Evolutionary conservation across 2,888 invertebrate genomes (phyloP).

Genomic region (Acronicta leporina): DNA sequence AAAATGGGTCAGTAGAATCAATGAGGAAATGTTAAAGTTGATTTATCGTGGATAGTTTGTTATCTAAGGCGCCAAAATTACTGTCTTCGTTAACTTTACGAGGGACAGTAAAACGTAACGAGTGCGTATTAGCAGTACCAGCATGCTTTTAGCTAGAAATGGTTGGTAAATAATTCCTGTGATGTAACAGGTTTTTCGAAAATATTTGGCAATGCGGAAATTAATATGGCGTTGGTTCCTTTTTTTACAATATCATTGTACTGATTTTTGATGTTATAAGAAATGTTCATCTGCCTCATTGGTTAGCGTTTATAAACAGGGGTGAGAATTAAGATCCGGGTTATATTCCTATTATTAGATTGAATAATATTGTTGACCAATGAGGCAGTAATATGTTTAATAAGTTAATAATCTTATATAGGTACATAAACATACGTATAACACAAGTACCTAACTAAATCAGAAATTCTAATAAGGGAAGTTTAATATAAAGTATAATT

Average conservation of each 20-base stretch:
- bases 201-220: slow-evolving; percentile 27
- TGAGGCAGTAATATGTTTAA: too few species aligned
- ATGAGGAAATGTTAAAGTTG: slow-evolving; percentile 74
- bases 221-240: slow-evolving; percentile 1
- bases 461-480: too few species aligned
- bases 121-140: slow-evolving; percentile 42
- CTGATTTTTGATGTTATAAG: too few species aligned
- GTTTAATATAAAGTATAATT: too few species aligned
- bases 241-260: neutral
- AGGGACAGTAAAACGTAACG: slow-evolving; percentile 59
- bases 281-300: too few species aligned
- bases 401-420: too few species aligned
- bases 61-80: slow-evolving; percentile 64
- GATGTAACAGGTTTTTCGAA: slow-evolving; percentile 35
- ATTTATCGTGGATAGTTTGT: slow-evolving; percentile 71
- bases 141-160: slow-evolving; percentile 44
- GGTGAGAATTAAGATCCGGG: too few species aligned
- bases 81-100: slow-evolving; percentile 72
- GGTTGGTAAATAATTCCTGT: slow-evolving; percentile 30
- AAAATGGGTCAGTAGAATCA: slow-evolving; percentile 70
- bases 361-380: too few species aligned
- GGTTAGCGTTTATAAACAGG: too few species aligned
- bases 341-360: too few species aligned
- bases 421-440: too few species aligned
- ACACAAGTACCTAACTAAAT: too few species aligned